Base-by-base conservation (phyloP, 2,888 invertebrate genomes). In the Athetis lepigone region DNA sequence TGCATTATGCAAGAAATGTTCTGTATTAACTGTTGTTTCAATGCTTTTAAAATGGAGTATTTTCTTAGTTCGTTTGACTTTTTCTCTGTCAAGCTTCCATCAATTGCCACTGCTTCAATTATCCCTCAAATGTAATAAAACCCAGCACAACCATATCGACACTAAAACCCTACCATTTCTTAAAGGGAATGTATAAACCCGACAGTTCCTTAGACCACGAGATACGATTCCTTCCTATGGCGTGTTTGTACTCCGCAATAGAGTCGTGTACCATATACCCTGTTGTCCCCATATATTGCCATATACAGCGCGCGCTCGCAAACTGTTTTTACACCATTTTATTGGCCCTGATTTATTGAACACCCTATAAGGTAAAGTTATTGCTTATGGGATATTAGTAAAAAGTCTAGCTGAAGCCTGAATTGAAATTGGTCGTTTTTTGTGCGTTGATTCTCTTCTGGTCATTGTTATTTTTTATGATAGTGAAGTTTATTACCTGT, bases 251-350 rank as follows among this genome's bases (percentile, higher is more conserved):
- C 23, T 49, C 29, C 52, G 70, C 72, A 59, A 75, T 75, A 70
- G 75, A 75, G 56, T 65, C 70, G 54, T 75, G 73, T 75, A 60
- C 71, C 75, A 58, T 54, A 69, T 49, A 47, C 75, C 39, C 50
- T 42, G 76, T 40, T 70, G 71, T 75, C 71, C 55, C 43, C 65
- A 56, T 73, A 73, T 73, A 73, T 75, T 73, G 60, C 73, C 76
- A 55, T 73, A 70, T 66, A 75, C 54, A 61, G 71, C 60, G 54
- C 49, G 65, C 70, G 52, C 76, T 60, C 39, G 65, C 60, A 36
- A 66, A 18, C 76, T 75, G 73, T 73, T 73, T 73, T 73, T 73
- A 75, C 71, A 73, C 76, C 60, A 65, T 73, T 60, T 65, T 75
- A 75, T 73, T 60, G 43, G 75, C 52, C 40, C 71, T 73, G 73